Evolutionary conservation across 2,797 vertebrate species (phyloP), one percentile per base, ranked within the genome.

Genomic region (Acrossocheilus wenchowensis): DNA sequence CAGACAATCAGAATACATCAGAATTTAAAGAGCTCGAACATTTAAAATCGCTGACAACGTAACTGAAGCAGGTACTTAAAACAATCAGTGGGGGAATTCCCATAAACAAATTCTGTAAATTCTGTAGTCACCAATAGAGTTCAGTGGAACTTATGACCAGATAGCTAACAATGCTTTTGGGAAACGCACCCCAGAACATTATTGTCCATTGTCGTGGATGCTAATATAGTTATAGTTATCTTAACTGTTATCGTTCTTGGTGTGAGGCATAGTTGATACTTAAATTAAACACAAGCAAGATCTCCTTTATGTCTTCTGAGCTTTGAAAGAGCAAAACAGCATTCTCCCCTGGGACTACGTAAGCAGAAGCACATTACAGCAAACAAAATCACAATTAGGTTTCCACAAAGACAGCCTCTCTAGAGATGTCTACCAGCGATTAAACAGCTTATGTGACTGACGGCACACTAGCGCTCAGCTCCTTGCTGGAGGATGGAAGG

Each of bases 401-500:
- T 84, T 82, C 74, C 80, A 64, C 57, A 64, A 79, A 83, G 36
- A 83, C 69, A 83, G 34, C 52, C 54, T 74, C 71, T 84, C 78
- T 36, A 45, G 83, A 34, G 62, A 88, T 88, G 79, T 50, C 77
- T 71, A 9, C 15, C 54, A 11, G 60, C 39, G 86, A 87, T 90
- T 90, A 87, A 88, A 90, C 83, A 54, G 90, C 87, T 82, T 79
- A 90, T 85, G 88, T 90, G 90, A 89, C 68, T 83, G 89, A 90
- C 88, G 83, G 81, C 80, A 78, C 89, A 87, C 86, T 30, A 50
- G n/a, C 85, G 88, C 89, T 84, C 79, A 79, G 8, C 36, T 50
- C 90, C 86, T 89, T 85, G 39, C 30, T 68, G 88, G 81, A 92
- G 89, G 88, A 88, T 79, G 87, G 86, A 90, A 90, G 94, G 89